Percentiles rank a stretch among this genome's conserved stretches.
These are phyloP conservation scores for Heterocephalus glaber DNA, from an alignment of 2,113 vertebrate species.

Conservation along the genomic window DNA sequence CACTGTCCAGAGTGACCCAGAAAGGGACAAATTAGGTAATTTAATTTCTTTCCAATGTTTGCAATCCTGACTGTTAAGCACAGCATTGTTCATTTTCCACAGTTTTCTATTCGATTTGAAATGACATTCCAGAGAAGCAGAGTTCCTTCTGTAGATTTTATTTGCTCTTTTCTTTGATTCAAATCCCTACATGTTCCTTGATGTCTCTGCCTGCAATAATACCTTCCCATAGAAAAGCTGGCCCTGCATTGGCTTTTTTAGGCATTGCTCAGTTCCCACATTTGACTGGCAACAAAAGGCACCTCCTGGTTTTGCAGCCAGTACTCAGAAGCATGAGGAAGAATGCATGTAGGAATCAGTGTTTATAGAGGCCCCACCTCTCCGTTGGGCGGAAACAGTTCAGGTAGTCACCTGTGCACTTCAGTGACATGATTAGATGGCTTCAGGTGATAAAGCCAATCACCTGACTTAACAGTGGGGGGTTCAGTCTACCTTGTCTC, in stretches of 20 bases:
- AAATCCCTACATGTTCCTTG: slow-evolving; percentile 9
- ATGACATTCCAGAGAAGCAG: neutral
- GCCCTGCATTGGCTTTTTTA: slow-evolving; percentile 6
- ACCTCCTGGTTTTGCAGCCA: neutral
- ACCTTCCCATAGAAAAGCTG: neutral
- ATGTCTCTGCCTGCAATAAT: neutral
- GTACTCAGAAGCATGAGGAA: neutral
- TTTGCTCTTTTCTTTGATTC: slow-evolving; percentile 56
- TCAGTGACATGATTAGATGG: neutral
- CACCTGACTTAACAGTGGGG: neutral
- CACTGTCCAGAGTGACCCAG: neutral
- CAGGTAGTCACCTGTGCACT: neutral
- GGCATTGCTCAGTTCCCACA: neutral
- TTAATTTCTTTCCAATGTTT: slow-evolving; percentile 30
- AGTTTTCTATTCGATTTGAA: slow-evolving; percentile 46
- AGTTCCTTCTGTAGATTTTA: slow-evolving; percentile 11
- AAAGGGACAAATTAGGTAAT: slow-evolving; percentile 45
- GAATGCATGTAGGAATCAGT: neutral
- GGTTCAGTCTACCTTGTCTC: neutral
- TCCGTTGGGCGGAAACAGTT: neutral
- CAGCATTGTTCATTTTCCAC: neutral
- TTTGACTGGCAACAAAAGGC: neutral
- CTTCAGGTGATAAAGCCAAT: neutral
- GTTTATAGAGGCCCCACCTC: neutral
- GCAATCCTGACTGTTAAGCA: slow-evolving; percentile 17